Base-by-base conservation (phyloP, 1,140 invertebrate genomes). In the Copidosoma floridanum region DNA sequence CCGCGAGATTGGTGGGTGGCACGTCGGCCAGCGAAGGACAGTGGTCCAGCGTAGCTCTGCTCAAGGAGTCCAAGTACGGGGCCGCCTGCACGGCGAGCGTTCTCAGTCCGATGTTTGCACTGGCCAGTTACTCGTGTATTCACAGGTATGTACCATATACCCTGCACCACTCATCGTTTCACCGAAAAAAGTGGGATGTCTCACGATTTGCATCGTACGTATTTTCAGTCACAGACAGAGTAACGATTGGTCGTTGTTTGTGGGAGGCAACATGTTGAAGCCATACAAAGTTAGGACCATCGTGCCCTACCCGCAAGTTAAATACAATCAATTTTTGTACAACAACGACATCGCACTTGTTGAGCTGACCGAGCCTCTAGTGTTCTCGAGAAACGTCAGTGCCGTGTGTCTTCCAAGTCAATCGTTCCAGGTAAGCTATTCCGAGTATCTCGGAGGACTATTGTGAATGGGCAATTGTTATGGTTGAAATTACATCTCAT, bases 271-370 rank as follows among this genome's bases (percentile, higher is more conserved):
- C 57, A 61, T 78, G 26, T n/a, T 74, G 7, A 73, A 74, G 26
- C 70, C 71, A 2, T 64, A 72, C 43, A 51, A 48, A 14, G 76
- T 80, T 26, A 79, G 71, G 54, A 78, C 68, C 64, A 84, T 87
- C 20, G 72, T 86, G 37, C 73, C 82, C 11, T 84, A 85, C 71
- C 84, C 85, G 48, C 77, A 85, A 81, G 82, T 82, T 0, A 85
- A 86, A 73, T 86, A 82, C 67, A 82, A 83, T 65, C 82, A 84
- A 65, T 84, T 86, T 63, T 73, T 84, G 46, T 86, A 84, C 57
- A 79, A 80, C 27, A 83, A 86, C 59, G 84, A 87, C 57, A 78
- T 85, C 11, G 84, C 81, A 11, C 71, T 87, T 18, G 71, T 87
- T 23, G 75, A 84, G 66, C 70, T 87, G 2, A 69, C 63, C 18